Conservation (phyloP, 2,113 vertebrate species). For the Xiphophorus maculatus region DNA sequence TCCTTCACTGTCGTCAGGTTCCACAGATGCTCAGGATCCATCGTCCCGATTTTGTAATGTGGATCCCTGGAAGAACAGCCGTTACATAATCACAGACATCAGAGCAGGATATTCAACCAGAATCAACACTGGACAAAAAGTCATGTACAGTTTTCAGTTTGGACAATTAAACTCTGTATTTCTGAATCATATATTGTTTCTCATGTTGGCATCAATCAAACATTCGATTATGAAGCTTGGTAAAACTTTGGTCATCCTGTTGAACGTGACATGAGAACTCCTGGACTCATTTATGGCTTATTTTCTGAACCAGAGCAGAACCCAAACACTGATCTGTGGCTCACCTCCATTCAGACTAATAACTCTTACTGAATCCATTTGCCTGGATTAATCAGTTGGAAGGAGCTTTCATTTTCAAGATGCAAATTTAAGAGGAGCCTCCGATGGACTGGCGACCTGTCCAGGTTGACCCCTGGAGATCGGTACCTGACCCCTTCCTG, state of each 20-base stretch:
- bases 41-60: slow-evolving; percentile 81
- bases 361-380: not conserved
- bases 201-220: not conserved
- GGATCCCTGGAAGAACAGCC: slow-evolving; percentile 78
- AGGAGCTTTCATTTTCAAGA: not conserved
- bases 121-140: no score
- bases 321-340: no score
- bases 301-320: no score
- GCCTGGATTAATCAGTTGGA: not conserved
- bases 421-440: not conserved
- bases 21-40: slow-evolving; percentile 86
- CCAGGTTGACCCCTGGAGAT: no score
- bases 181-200: not conserved
- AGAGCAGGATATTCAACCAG: not conserved
- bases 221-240: no score
- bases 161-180: not conserved
- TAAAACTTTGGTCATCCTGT: no score
- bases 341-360: no score
- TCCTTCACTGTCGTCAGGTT: slow-evolving; percentile 92
- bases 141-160: no score
- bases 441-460: no score
- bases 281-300: no score
- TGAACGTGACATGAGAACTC: no score
- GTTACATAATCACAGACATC: not conserved
- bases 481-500: no score